phyloP scores from a whole-genome alignment of 2,113 vertebrate species.

The Caranx ignobilis region DNA sequence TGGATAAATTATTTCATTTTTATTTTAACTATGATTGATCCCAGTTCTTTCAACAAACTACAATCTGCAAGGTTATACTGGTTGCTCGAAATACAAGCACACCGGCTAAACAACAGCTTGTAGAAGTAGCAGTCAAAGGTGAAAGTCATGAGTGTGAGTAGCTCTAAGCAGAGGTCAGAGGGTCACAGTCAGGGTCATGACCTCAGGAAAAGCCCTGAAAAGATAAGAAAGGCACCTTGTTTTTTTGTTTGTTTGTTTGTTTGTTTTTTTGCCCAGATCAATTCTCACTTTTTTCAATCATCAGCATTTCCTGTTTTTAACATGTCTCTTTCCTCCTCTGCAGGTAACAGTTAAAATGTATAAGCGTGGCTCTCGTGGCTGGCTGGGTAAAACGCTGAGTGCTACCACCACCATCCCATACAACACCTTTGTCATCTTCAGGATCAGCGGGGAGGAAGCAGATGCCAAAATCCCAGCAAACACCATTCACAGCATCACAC shows the following conservation, averaged over 20 bases:
- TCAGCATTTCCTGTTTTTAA: not conserved
- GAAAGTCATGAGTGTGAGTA: constrained; percentile 56
- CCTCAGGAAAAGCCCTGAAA: constrained; percentile 51
- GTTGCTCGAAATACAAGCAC: not conserved
- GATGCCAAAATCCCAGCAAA: constrained; percentile 77
- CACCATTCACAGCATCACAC: constrained; percentile 79
- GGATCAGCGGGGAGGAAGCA: constrained; percentile 75
- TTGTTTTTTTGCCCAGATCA: not conserved
- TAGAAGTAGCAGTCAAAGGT: constrained; percentile 72
- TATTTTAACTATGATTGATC: not conserved
- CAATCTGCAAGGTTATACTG: not conserved
- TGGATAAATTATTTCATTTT: not conserved
- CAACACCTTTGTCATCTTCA: constrained; percentile 80
- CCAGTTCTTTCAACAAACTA: not conserved
- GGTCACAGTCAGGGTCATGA: constrained; percentile 62
- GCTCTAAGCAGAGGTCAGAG: constrained; percentile 57
- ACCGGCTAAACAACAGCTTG: constrained; percentile 66
- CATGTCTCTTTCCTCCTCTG: not conserved
- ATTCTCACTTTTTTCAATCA: not conserved
- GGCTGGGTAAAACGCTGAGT: constrained; percentile 79
- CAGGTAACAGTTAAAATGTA: constrained; percentile 85
- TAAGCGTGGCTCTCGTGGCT: constrained; percentile 79
- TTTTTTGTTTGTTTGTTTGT: too few species aligned
- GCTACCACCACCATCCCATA: constrained; percentile 82
- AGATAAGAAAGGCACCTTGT: constrained; percentile 14